Evolutionary conservation across 2,113 vertebrate species (phyloP).

Genomic region (Onychostruthus taczanowskii): DNA sequence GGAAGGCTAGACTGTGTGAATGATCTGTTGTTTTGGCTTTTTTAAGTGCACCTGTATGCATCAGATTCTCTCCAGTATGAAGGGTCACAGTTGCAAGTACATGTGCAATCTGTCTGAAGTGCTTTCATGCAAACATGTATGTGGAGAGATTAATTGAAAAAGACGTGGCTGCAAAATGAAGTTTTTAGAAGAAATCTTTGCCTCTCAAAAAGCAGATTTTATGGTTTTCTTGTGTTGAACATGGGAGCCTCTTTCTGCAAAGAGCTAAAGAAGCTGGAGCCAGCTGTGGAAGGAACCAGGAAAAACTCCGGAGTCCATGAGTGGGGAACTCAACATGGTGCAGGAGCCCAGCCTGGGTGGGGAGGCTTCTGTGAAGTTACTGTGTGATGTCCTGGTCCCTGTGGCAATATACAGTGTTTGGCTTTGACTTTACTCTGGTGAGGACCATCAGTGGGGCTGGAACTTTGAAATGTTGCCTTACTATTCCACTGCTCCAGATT

Average conservation of each 20-base stretch:
- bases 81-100: neutral
- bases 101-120: accelerated
- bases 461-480: neutral
- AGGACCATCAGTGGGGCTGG: neutral
- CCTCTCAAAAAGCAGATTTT: neutral
- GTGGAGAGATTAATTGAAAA: neutral
- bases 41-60: neutral
- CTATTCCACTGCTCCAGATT: neutral
- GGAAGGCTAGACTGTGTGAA: neutral
- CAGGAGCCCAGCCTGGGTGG: neutral
- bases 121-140: neutral
- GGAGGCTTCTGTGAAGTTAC: neutral
- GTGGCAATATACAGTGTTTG: neutral
- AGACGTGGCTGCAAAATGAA: neutral
- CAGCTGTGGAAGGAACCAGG: neutral
- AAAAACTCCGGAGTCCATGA: neutral
- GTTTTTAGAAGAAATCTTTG: neutral
- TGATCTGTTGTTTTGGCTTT: neutral
- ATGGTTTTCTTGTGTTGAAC: neutral
- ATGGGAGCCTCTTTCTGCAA: neutral
- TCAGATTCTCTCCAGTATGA: neutral
- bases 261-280: neutral
- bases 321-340: neutral
- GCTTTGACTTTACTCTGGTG: neutral
- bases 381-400: neutral